These are phyloP conservation scores for Marcusenius ussheri DNA, from an alignment of 2,113 vertebrate species.

Conservation along the genomic window DNA sequence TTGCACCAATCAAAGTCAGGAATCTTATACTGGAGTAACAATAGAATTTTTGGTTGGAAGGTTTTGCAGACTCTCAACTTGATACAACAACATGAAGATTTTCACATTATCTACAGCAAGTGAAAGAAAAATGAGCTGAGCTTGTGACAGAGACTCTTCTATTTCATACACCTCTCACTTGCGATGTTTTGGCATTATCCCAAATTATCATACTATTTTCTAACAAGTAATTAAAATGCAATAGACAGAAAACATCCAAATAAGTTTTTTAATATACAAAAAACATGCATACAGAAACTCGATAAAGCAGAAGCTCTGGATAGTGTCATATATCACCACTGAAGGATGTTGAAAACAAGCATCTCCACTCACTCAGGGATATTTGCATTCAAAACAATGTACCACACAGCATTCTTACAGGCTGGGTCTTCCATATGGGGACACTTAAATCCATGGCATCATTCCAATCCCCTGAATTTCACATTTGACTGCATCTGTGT, in stretches of 20 bases:
- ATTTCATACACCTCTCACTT: not conserved
- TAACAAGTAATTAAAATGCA: not conserved
- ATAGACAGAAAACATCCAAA: not conserved
- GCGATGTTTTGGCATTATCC: not conserved
- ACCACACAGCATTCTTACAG: not conserved
- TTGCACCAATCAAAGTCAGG: not conserved
- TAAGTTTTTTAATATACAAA: not conserved
- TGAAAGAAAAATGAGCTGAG: not conserved
- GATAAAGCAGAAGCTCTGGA: not conserved
- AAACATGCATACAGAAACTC: not conserved
- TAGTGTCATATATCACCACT: not conserved
- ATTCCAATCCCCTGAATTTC: not conserved
- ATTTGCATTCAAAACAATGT: not conserved
- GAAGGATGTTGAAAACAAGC: not conserved
- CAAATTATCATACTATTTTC: not conserved
- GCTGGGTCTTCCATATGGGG: too few relatives aligned
- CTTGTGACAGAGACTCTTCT: not conserved
- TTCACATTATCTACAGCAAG: not conserved
- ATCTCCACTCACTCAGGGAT: not conserved
- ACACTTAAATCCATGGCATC: not conserved
- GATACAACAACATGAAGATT: not conserved
- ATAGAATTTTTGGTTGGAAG: not conserved
- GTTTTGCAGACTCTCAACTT: not conserved
- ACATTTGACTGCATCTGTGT: not conserved
- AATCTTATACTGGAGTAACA: not conserved